Evolutionary conservation across 2,888 invertebrate genomes (phyloP).

Genomic region (Galeopsomyia nigrocyanea): DNA sequence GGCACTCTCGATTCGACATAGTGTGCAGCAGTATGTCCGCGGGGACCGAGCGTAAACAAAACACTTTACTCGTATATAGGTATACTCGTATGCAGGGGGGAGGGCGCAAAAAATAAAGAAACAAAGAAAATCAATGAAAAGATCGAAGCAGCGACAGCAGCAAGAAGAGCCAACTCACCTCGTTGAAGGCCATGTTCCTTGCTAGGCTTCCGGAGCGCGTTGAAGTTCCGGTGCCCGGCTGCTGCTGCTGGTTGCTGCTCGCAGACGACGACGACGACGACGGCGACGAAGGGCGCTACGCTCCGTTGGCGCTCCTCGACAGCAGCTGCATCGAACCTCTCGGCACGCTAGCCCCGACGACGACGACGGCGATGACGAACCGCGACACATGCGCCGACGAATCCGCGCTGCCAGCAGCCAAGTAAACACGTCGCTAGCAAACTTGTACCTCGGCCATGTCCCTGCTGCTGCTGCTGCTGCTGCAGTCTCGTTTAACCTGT

Average conservation of each 20-base stretch:
- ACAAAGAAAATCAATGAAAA: background rate
- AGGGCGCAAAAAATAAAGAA: background rate
- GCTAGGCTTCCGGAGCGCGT: conserved; percentile 62
- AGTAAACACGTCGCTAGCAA: conserved; percentile 21
- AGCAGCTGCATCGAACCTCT: conserved; percentile 43
- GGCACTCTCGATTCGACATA: too few species aligned
- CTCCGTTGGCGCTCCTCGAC: conserved; percentile 34
- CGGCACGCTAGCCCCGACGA: conserved; percentile 45
- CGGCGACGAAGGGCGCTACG: conserved; percentile 50
- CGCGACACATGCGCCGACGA: conserved; percentile 44
- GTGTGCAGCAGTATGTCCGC: background rate
- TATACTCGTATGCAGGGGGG: background rate
- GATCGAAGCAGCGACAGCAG: background rate
- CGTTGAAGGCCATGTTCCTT: conserved; percentile 81
- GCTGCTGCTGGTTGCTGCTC: conserved; percentile 59
- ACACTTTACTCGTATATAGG: background rate
- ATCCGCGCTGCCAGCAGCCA: conserved; percentile 23
- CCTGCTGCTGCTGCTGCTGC: conserved; percentile 39
- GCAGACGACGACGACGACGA: conserved; percentile 47
- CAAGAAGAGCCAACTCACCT: conserved; percentile 74
- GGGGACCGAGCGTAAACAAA: conserved; percentile 5
- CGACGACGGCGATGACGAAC: conserved; percentile 51
- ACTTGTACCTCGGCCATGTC: conserved; percentile 4
- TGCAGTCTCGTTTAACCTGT: conserved; percentile 26
- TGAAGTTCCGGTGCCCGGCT: conserved; percentile 64